Base-by-base conservation (phyloP, 2,888 invertebrate species). In the Chesias legatella region DNA sequence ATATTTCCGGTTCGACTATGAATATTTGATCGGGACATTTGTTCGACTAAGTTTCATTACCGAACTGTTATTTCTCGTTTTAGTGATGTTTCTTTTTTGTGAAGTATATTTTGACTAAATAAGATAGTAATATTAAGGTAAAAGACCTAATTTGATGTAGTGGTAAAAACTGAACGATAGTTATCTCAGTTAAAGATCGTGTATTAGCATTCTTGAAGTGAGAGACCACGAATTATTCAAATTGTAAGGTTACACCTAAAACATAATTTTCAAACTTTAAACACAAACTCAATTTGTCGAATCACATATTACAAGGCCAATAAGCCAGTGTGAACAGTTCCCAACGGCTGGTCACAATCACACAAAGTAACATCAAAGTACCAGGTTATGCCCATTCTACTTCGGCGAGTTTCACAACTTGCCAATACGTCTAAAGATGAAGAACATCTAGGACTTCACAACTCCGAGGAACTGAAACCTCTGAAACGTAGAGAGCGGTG, bases 351-450 rank as follows among this genome's bases (percentile, higher is more conserved):
- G 29, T 7, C 9, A 3, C 13, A 23, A 4, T 23, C 5, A 31
- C 4, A 30, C 22, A 40, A 40, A 27, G 21, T 21, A 17, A 38
- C 32, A 27, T 34, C 38, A 46, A 38, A 38, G 32, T 38, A 22
- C 33, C 29, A 22, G 17, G 23, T 36, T 29, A 30, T 30, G 30
- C 30, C 43, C 46, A 37, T 60, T 61, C 53, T 56, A 56, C 63
- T 63, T 56, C 49, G 45, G 51, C 11, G 26, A 38, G 33, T 38
- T 38, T 27, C 35, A 21, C 50, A 55, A 66, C 67, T 60, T 61
- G 50, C 46, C 40, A 37, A 26, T 40, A 30, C 24, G 40, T 40
- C 30, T 21, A 40, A 36, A 36, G 40, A 44, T 30, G 43, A 20
- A 36, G 24, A 31, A 36, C 43, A 44, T 43, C 21, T 41, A 42